phyloP scores from a whole-genome alignment of 2,888 invertebrate genomes.

The Lathronympha strigana region DNA sequence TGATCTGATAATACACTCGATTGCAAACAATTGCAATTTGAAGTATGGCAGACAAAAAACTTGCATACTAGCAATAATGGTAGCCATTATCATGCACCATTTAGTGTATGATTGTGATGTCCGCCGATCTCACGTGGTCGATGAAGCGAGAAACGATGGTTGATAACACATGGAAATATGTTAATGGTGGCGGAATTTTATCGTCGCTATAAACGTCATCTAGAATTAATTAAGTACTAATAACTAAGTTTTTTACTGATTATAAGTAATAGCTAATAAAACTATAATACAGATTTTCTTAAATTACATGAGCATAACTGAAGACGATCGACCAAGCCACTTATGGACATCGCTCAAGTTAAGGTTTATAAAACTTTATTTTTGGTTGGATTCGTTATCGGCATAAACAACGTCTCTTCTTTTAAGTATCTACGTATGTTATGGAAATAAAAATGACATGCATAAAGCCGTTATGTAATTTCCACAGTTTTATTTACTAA shows the following conservation, averaged over 20 bases:
- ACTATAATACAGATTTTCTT: too few relatives aligned
- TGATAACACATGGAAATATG: conserved; percentile 18
- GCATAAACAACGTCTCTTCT: too few relatives aligned
- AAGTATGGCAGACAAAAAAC: conserved; percentile 4
- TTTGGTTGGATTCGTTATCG: too few relatives aligned
- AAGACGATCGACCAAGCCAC: too few relatives aligned
- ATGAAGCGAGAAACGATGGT: conserved; percentile 24
- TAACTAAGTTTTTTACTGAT: not conserved
- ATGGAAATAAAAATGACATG: too few relatives aligned
- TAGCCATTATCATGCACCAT: conserved; percentile 36
- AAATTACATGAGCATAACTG: too few relatives aligned
- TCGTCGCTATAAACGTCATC: not conserved
- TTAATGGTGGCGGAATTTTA: conserved; percentile 18
- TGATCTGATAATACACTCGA: conserved; percentile 6
- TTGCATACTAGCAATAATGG: conserved; percentile 11
- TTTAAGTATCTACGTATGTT: too few relatives aligned
- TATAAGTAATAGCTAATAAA: too few relatives aligned
- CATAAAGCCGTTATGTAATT: too few relatives aligned
- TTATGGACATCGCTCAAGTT: too few relatives aligned
- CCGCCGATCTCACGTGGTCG: conserved; percentile 19
- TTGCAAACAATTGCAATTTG: conserved; percentile 10
- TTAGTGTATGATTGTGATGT: conserved; percentile 34
- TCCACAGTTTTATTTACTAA: too few relatives aligned
- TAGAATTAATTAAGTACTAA: not conserved
- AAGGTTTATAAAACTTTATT: too few relatives aligned